Evolutionary conservation across 2,888 invertebrate genomes (phyloP), one percentile per base, ranked within the genome.

Genomic region (Sinodicranocentrus sp.): DNA sequence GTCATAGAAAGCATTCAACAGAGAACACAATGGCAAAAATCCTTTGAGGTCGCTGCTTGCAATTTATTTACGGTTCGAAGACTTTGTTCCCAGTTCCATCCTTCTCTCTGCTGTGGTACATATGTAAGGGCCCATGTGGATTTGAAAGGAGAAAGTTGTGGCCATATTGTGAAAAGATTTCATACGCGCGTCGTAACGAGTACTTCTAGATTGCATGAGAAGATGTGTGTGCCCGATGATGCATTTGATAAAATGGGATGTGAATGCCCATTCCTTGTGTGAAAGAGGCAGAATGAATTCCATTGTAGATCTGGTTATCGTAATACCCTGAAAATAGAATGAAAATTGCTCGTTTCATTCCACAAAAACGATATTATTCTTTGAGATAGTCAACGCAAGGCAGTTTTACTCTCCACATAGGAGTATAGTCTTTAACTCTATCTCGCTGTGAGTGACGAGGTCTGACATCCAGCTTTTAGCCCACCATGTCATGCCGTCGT

Each of bases 1-100:
- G 72, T 80, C 54, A 72, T 71, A 23, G 15, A 68, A 59, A 71
- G 65, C 68, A 68, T 68, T 68, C 77, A 44, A 54, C 2, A 67
- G 70, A 63, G 43, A 79, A 28, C 23, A 79, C 57, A 67, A 79
- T 78, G 52, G 61, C 10, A 70, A 33, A 63, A 71, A 71, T 48
- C 70, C 80, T 80, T 72, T 79, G 78, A 79, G 79, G 72, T 79
- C 72, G 65, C 26, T 72, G 6, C 80, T 48, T 80, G 44, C 79
- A 71, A 71, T 78, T 78, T 70, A 78, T 63, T 79, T 71, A 79
- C 80, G 63, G 72, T 80, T 71, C 54, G 57, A n/a, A 8, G 52
- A 80, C 79, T 70, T 78, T 78, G 65, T 68, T 57, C 68, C 63
- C n/a, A n/a, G n/a, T n/a, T n/a, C n/a, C n/a, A n/a, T n/a, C n/a